Base-by-base conservation (phyloP, 1,140 invertebrate species). In the Olivierus martensii region DNA sequence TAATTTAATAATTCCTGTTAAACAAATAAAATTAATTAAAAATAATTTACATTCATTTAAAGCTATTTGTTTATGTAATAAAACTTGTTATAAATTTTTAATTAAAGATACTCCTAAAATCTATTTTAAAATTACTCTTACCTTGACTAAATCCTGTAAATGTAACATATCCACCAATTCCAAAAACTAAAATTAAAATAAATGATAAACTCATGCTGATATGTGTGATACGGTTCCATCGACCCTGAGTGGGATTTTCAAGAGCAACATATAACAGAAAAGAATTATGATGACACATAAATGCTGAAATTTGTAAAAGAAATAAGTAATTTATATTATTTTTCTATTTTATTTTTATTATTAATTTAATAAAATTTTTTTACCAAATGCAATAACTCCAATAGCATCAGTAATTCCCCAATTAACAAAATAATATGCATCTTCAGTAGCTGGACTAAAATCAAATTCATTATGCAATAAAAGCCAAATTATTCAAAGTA, bases 281-380 rank as follows among this genome's bases (percentile, higher is more conserved):
- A 47, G 84, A 87, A 62, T 87, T 89, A 69, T 91, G 87, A 64
- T 91, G 87, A 63, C 87, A 91, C 86, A 91, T 89, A 66, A 88
- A 90, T 39, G 85, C 85, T 84, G 63, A 46, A 71, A 66, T 56
- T 59, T 52, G 47, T 17, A 48, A 48, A 14, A 21, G 5, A 48
- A 48, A 48, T n/a, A n/a, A n/a, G n/a, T n/a, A n/a, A n/a, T n/a
- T n/a, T n/a, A n/a, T n/a, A n/a, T n/a, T n/a, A n/a, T n/a, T n/a
- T n/a, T n/a, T n/a, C n/a, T n/a, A n/a, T n/a, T n/a, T n/a, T n/a
- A n/a, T n/a, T n/a, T n/a, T n/a, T n/a, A n/a, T n/a, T n/a, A n/a
- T n/a, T n/a, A n/a, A n/a, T n/a, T n/a, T n/a, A n/a, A 44, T 21
- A 51, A 46, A 35, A 46, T 11, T n/a, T 49, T 65, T 70, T 73